These are phyloP conservation scores for Homalodisca vitripennis DNA, from an alignment of 1,140 invertebrate species.

Conservation along the genomic window DNA sequence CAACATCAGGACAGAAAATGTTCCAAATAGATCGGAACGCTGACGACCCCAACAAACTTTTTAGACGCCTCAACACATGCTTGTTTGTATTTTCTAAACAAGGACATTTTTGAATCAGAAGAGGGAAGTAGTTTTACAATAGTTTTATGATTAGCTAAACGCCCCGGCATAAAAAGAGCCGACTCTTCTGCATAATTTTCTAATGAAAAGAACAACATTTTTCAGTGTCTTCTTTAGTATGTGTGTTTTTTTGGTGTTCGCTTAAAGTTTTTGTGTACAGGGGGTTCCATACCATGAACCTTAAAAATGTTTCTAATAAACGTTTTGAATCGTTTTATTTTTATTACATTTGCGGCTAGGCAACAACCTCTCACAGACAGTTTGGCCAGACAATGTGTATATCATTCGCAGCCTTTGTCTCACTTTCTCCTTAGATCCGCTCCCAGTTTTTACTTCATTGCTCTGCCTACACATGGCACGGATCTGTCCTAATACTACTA, in stretches of 20 bases:
- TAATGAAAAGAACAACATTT: slow-evolving; percentile 22
- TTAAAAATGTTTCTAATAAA: slow-evolving; percentile 19
- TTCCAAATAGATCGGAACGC: slow-evolving; percentile 20
- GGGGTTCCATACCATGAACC: slow-evolving; percentile 1
- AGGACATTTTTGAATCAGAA: not conserved
- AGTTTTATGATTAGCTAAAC: slow-evolving; percentile 2
- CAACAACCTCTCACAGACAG: slow-evolving; percentile 29
- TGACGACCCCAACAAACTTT: too few species aligned
- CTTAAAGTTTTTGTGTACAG: slow-evolving; percentile 14
- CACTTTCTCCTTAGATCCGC: not conserved
- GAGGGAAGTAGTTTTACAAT: slow-evolving; percentile 30
- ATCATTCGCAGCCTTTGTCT: slow-evolving; percentile 21
- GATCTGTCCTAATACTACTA: slow-evolving; percentile 11
- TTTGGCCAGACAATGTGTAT: slow-evolving; percentile 2
- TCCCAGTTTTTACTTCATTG: slow-evolving; percentile 14
- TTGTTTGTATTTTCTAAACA: slow-evolving; percentile 28
- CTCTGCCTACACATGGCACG: not conserved
- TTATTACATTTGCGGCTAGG: slow-evolving; percentile 9
- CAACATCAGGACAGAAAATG: slow-evolving; percentile 25
- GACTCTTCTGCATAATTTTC: slow-evolving; percentile 24
- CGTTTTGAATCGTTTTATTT: slow-evolving; percentile 29
- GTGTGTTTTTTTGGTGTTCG: slow-evolving; percentile 13
- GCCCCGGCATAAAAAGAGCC: slow-evolving; percentile 26
- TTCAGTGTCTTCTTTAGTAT: slow-evolving; percentile 1
- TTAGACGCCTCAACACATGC: slow-evolving; percentile 13